Percentiles rank a stretch among this genome's conserved stretches.
phyloP scores from a whole-genome alignment of 2,888 invertebrate genomes.

The Antheraea assamensis region DNA sequence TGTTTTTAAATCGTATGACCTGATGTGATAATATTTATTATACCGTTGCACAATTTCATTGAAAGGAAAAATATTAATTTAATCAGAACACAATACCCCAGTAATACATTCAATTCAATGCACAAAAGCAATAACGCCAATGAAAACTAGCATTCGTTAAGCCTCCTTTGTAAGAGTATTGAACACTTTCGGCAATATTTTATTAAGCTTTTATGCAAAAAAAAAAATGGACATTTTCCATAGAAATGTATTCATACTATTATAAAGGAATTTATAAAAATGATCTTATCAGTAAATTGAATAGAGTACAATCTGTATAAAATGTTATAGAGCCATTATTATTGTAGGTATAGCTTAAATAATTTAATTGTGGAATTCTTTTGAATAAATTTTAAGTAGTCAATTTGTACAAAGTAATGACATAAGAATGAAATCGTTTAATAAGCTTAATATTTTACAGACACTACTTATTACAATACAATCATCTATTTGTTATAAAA shows the following conservation, averaged over 20 bases:
- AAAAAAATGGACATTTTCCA: not conserved
- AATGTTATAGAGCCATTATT: too few relatives aligned
- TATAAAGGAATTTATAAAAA: not conserved
- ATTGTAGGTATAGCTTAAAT: too few relatives aligned
- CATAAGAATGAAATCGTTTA: not conserved
- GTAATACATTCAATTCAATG: slow-evolving; percentile 65
- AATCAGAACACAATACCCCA: slow-evolving; percentile 57
- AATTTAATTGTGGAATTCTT: not conserved
- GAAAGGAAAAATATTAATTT: slow-evolving; percentile 42
- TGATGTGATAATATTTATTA: not conserved
- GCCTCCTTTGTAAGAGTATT: slow-evolving; percentile 62
- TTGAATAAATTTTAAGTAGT: not conserved
- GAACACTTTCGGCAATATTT: slow-evolving; percentile 39
- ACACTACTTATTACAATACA: not conserved
- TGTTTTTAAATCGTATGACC: not conserved
- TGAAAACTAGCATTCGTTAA: slow-evolving; percentile 71
- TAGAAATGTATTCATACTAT: not conserved
- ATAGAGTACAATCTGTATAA: too few relatives aligned
- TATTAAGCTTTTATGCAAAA: slow-evolving; percentile 25
- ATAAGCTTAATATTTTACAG: not conserved
- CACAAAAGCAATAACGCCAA: slow-evolving; percentile 72
- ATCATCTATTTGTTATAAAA: not conserved
- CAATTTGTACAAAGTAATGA: not conserved
- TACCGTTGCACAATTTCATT: not conserved
- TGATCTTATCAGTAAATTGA: too few relatives aligned